Conservation (phyloP, 2,888 invertebrate species). For the Anorthoa munda region DNA sequence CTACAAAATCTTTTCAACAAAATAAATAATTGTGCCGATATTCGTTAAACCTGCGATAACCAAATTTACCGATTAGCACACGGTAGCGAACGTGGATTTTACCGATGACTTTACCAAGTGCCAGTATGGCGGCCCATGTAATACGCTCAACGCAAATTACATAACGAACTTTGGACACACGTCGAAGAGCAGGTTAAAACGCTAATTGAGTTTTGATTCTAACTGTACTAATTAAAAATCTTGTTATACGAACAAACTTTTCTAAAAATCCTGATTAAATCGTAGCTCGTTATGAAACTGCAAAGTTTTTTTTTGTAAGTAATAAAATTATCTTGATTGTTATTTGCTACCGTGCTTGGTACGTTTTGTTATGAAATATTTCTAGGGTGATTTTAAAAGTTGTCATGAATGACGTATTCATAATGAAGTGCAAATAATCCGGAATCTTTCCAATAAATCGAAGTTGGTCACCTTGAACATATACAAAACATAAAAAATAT, state of each 20-base stretch:
- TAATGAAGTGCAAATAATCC: background rate
- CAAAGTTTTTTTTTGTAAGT: conserved; percentile 21
- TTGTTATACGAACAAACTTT: conserved; percentile 62
- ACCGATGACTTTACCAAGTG: conserved; percentile 14
- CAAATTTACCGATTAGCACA: conserved; percentile 21
- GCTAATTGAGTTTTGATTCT: conserved; percentile 73
- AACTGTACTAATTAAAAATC: conserved; percentile 71
- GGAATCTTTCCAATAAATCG: background rate
- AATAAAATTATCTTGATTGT: conserved; percentile 34
- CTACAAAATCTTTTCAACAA: conserved; percentile 3
- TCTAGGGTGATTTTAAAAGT: background rate
- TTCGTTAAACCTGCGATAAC: conserved; percentile 21
- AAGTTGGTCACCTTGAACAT: background rate
- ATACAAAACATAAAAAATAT: too few species aligned
- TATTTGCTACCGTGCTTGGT: conserved; percentile 14
- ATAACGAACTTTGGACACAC: conserved; percentile 56
- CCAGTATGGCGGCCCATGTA: conserved; percentile 22
- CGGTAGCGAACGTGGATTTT: conserved; percentile 19
- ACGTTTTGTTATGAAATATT: background rate
- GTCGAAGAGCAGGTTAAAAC: conserved; percentile 63
- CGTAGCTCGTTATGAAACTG: conserved; percentile 40
- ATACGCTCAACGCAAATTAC: conserved; percentile 41
- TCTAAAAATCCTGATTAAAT: conserved; percentile 46
- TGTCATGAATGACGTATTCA: background rate
- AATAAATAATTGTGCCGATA: conserved; percentile 6